Percentiles rank a stretch among this genome's conserved stretches.
Conservation (phyloP, 2,888 invertebrate species). For the Hirtodrosophila duncani region DNA sequence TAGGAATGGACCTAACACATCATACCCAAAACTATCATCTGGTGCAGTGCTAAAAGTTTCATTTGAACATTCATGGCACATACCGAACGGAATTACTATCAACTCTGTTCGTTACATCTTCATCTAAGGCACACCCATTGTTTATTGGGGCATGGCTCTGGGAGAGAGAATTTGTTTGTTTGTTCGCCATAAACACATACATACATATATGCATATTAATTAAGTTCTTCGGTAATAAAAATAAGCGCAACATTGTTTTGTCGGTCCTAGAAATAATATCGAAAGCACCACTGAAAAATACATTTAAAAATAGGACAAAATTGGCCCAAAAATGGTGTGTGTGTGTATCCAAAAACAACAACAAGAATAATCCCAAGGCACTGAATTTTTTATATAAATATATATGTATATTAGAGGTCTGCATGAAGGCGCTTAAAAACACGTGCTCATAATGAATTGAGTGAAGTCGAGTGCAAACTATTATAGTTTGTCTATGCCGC, state of each 20-base stretch:
- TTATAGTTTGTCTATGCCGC: too few species aligned
- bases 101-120: conserved; percentile 14
- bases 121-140: not conserved
- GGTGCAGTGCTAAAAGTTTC: conserved; percentile 44
- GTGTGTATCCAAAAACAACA: too few species aligned
- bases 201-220: too few species aligned
- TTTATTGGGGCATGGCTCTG: conserved; percentile 36
- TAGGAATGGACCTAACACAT: conserved; percentile 65
- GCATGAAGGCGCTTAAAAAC: too few species aligned
- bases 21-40: too few species aligned
- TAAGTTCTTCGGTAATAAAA: conserved; percentile 61
- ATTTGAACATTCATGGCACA: conserved; percentile 8
- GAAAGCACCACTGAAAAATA: conserved; percentile 16
- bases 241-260: conserved; percentile 49
- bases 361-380: too few species aligned
- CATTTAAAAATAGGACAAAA: conserved; percentile 6
- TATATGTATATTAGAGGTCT: too few species aligned
- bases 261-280: conserved; percentile 40
- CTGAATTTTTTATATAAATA: too few species aligned
- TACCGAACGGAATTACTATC: conserved; percentile 12
- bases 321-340: not conserved
- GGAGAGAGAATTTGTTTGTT: conserved; percentile 37
- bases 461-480: too few species aligned
- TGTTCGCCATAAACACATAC: conserved; percentile 63
- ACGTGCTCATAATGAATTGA: too few species aligned